Evolutionary conservation across 2,888 invertebrate genomes (phyloP).

Genomic region (Allolobophora icterica): DNA sequence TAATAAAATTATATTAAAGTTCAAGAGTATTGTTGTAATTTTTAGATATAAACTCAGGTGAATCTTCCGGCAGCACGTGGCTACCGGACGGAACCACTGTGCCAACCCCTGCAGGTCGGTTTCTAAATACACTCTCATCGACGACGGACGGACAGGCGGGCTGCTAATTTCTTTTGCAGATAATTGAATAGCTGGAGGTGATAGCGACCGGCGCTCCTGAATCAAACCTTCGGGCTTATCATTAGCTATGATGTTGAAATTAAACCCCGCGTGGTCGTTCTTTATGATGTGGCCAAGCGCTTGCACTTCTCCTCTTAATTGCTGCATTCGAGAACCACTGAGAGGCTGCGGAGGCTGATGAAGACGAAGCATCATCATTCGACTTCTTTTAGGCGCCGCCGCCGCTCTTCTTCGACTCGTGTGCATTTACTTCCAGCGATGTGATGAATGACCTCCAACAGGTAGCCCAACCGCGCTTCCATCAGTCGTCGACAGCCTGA

Average conservation of each 20-base stretch:
- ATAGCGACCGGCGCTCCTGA: not conserved
- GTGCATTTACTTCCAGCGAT: slow-evolving; percentile 1
- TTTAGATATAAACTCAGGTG: not conserved
- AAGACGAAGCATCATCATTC: not conserved
- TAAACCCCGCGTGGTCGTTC: not conserved
- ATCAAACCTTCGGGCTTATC: not conserved
- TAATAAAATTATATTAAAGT: too few relatives aligned
- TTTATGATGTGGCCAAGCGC: too few relatives aligned
- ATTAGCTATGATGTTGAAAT: not conserved
- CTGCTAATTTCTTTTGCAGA: not conserved
- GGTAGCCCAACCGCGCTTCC: not conserved
- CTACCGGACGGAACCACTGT: not conserved
- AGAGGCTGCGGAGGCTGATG: too few relatives aligned
- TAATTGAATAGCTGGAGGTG: not conserved
- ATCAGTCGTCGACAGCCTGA: not conserved
- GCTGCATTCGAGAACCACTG: too few relatives aligned
- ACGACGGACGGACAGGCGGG: not conserved
- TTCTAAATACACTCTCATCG: too few relatives aligned
- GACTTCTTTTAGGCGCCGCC: not conserved
- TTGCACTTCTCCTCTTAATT: not conserved
- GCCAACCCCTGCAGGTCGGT: not conserved
- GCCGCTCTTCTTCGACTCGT: not conserved
- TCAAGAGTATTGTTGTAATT: not conserved
- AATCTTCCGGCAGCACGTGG: not conserved
- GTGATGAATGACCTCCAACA: slow-evolving; percentile 17